These are phyloP conservation scores for Glandiceps talaboti DNA, from an alignment of 53 echinoderm and acorn worm genomes.

Conservation along the genomic window DNA sequence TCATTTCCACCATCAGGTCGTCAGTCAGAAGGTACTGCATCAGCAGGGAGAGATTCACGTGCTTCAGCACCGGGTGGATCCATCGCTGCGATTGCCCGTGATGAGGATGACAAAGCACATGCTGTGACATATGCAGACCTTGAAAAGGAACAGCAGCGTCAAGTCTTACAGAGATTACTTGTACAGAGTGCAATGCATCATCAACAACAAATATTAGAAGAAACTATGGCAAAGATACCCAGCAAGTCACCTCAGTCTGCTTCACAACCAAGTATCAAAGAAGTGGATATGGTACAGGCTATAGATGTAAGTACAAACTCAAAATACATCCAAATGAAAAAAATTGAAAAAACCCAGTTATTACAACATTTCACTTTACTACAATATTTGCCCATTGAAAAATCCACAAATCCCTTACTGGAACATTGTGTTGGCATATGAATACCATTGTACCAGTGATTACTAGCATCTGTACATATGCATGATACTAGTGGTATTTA, in stretches of 20 bases:
- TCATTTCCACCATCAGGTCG: no score
- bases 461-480: no score
- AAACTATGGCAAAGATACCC: constrained; percentile 10
- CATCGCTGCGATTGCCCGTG: constrained; percentile 81
- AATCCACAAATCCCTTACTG: no score
- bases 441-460: no score
- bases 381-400: no score
- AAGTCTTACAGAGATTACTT: constrained; percentile 53
- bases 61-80: constrained; percentile 28
- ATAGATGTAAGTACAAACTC: constrained; percentile 63
- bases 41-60: not conserved
- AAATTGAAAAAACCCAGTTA: no score
- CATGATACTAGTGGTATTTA: no score
- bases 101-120: constrained; percentile 73
- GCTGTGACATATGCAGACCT: constrained; percentile 70
- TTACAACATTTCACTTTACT: no score
- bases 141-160: constrained; percentile 51
- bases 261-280: constrained; percentile 21
- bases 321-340: no score
- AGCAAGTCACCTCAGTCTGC: constrained; percentile 23
- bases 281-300: constrained; percentile 55
- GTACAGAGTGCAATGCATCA: constrained; percentile 84
- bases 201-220: constrained; percentile 29
- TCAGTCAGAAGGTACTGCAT: constrained; percentile 26
- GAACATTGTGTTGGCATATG: no score